Conservation (phyloP, 2,113 vertebrate species). For the Etia nguti region DNA sequence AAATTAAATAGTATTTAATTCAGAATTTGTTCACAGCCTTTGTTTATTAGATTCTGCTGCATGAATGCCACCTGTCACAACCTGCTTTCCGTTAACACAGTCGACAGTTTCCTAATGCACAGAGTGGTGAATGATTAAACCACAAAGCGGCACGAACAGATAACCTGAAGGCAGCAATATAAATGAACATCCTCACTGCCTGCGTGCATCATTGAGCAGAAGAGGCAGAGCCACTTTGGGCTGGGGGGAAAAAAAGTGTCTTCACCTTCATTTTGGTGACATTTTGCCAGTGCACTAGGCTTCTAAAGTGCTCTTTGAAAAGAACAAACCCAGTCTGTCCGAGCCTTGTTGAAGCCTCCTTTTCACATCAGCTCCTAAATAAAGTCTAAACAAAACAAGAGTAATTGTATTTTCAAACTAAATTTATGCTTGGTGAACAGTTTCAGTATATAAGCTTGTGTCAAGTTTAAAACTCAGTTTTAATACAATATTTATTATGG, state of each 20-base stretch:
- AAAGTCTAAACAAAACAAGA: background rate
- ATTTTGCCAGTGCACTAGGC: background rate
- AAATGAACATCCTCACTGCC: background rate
- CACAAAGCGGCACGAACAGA: background rate
- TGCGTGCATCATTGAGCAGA: background rate
- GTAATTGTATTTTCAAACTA: background rate
- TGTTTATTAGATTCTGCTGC: background rate
- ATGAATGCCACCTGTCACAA: background rate
- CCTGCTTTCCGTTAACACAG: background rate
- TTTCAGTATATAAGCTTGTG: too few species aligned
- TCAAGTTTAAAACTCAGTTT: background rate
- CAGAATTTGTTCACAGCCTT: background rate
- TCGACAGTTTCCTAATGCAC: background rate
- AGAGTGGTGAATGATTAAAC: constrained; percentile 23
- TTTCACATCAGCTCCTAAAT: background rate
- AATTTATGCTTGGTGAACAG: background rate
- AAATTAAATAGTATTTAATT: background rate
- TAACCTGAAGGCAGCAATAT: background rate
- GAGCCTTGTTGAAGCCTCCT: background rate
- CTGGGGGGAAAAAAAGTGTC: background rate
- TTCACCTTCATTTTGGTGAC: background rate
- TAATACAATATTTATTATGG: background rate
- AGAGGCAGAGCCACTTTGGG: background rate
- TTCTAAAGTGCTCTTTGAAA: background rate
- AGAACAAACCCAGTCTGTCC: background rate